Evolutionary conservation across 2,888 invertebrate species (phyloP).

Genomic region (Lithodes maja): DNA sequence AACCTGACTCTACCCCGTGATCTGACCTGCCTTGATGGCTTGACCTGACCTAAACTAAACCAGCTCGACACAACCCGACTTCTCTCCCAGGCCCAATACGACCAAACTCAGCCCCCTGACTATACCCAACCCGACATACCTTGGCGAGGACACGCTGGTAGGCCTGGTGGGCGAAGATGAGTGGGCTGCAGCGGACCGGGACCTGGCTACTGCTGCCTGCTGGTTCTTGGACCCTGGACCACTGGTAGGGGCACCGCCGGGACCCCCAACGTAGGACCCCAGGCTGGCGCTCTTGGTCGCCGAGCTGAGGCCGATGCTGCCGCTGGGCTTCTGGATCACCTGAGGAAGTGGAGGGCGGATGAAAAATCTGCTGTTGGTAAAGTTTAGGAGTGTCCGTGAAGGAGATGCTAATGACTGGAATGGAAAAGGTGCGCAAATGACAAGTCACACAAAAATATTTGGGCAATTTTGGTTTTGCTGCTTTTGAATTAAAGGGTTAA

Average conservation of each 20-base stretch:
- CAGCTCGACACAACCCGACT: too few species aligned
- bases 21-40: too few species aligned
- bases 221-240: constrained; percentile 42
- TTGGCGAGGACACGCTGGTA: constrained; percentile 57
- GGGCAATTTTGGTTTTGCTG: too few species aligned
- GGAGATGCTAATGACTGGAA: too few species aligned
- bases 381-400: not conserved
- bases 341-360: not conserved
- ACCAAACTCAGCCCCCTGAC: not conserved
- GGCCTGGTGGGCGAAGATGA: constrained; percentile 67
- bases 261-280: constrained; percentile 43
- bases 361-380: too few species aligned
- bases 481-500: too few species aligned
- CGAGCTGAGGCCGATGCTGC: constrained; percentile 40
- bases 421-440: not conserved
- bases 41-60: too few species aligned
- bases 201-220: constrained; percentile 37
- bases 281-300: constrained; percentile 67
- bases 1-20: too few species aligned
- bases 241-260: not conserved
- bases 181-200: constrained; percentile 54
- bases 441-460: too few species aligned
- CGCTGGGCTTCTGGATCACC: constrained; percentile 63
- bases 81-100: not conserved
- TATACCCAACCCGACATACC: constrained; percentile 30